Conservation (phyloP, 2,797 vertebrate species). For the Phyllotis vaccarum region DNA sequence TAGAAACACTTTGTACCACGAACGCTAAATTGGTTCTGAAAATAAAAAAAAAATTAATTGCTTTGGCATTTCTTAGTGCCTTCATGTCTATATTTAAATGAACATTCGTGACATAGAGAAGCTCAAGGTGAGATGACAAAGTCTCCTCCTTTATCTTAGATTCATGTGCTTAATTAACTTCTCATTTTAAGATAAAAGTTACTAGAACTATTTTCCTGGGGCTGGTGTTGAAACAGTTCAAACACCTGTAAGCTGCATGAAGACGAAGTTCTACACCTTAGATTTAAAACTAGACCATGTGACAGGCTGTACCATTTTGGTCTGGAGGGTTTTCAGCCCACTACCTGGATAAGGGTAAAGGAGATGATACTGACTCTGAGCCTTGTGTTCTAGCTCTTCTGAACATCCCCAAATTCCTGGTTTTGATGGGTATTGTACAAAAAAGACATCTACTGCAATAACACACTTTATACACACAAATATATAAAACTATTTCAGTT, state of each 20-base stretch:
- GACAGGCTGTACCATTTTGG: no score
- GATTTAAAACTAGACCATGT: conserved; percentile 14
- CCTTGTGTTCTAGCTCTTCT: background rate
- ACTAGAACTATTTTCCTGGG: background rate
- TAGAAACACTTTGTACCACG: conserved; percentile 79
- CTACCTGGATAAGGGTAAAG: background rate
- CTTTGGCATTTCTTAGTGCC: conserved; percentile 71
- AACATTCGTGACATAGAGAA: conserved; percentile 79
- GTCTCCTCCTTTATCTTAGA: conserved; percentile 5
- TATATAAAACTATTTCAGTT: background rate
- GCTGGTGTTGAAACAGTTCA: conserved; percentile 17
- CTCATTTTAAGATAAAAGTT: conserved; percentile 49
- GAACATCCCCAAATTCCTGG: background rate
- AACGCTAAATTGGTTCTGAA: conserved; percentile 72
- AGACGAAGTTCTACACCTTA: background rate
- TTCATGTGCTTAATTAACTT: background rate
- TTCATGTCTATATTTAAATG: conserved; percentile 60
- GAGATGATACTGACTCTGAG: background rate
- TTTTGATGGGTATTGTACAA: conserved; percentile 35
- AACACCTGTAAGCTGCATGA: conserved; percentile 10
- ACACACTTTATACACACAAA: background rate
- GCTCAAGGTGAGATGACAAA: conserved; percentile 42
- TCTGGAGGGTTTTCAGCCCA: background rate
- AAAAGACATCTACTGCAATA: background rate
- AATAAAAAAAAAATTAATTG: conserved; percentile 73